Percentiles rank a stretch among this genome's conserved stretches.
Conservation (phyloP, 2,113 vertebrate species). For the Anseranas semipalmata region DNA sequence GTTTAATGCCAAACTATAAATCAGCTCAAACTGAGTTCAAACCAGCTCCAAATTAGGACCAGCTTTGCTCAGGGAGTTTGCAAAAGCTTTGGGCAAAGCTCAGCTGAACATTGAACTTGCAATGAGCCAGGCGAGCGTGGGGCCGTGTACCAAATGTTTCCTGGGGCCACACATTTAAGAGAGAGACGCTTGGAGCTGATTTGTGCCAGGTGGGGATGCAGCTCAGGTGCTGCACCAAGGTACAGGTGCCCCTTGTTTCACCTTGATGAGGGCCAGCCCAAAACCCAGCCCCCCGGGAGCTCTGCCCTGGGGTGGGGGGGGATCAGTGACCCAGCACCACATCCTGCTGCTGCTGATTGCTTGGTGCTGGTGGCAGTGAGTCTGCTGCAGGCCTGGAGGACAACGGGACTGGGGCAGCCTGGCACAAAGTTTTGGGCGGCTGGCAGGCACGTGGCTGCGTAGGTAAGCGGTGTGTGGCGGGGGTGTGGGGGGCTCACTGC, state of each 20-base stretch:
- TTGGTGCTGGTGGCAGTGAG: rapidly evolving
- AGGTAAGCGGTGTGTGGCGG: background rate
- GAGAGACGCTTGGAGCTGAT: background rate
- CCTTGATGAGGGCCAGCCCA: background rate
- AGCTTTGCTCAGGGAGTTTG: background rate
- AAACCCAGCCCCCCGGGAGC: too few species aligned
- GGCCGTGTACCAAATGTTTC: rapidly evolving
- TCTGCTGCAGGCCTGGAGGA: rapidly evolving
- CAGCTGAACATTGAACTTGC: background rate
- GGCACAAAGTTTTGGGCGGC: rapidly evolving
- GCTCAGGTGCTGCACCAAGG: background rate
- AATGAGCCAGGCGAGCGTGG: background rate
- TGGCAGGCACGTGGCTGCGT: rapidly evolving
- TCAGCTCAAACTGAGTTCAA: slow-evolving; percentile 12
- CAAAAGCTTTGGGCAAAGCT: background rate
- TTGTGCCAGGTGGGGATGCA: background rate
- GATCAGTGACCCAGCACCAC: rapidly evolving
- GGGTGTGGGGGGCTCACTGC: rapidly evolving
- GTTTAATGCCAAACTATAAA: slow-evolving; percentile 19
- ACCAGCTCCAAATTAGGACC: slow-evolving; percentile 10
- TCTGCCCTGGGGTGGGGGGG: rapidly evolving
- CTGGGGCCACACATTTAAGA: background rate
- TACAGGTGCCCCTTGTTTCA: background rate
- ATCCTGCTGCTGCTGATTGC: rapidly evolving
- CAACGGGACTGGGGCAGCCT: rapidly evolving